Evolutionary conservation across 2,888 invertebrate genomes (phyloP).

Genomic region (Colletes collaris): DNA sequence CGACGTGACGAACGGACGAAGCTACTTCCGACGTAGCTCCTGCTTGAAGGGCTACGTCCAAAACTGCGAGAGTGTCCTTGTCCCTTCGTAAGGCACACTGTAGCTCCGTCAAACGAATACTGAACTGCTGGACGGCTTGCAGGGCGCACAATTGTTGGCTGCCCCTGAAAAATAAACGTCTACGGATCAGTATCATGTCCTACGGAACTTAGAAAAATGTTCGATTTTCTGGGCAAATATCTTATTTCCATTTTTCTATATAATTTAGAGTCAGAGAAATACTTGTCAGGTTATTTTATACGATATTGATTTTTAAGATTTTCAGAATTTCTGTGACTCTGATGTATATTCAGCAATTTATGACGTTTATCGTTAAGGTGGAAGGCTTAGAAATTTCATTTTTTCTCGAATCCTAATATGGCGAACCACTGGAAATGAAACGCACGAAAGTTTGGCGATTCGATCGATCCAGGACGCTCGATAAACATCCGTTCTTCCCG

Average conservation of each 20-base stretch:
- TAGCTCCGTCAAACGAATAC: constrained; percentile 89
- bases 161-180: constrained; percentile 85
- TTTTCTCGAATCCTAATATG: no score
- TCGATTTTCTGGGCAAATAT: no score
- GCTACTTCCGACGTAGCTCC: constrained; percentile 84
- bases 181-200: not conserved
- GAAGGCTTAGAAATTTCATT: no score
- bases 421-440: no score
- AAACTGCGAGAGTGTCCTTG: constrained; percentile 85
- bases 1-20: constrained; percentile 85
- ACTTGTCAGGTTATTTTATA: not conserved
- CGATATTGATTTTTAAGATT: not conserved
- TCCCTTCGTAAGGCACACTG: constrained; percentile 91
- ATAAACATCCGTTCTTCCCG: constrained; percentile 21
- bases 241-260: no score
- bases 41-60: constrained; percentile 84
- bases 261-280: not conserved
- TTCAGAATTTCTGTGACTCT: no score
- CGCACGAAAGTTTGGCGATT: no score
- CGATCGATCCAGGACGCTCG: constrained; percentile 6
- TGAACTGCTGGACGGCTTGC: constrained; percentile 90
- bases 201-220: no score
- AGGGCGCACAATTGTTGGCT: constrained; percentile 89
- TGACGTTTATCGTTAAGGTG: no score
- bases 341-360: no score